Percentiles rank a stretch among this genome's conserved stretches.
Evolutionary conservation across 2,888 invertebrate species (phyloP).

Genomic region (Microdon myrmicae): DNA sequence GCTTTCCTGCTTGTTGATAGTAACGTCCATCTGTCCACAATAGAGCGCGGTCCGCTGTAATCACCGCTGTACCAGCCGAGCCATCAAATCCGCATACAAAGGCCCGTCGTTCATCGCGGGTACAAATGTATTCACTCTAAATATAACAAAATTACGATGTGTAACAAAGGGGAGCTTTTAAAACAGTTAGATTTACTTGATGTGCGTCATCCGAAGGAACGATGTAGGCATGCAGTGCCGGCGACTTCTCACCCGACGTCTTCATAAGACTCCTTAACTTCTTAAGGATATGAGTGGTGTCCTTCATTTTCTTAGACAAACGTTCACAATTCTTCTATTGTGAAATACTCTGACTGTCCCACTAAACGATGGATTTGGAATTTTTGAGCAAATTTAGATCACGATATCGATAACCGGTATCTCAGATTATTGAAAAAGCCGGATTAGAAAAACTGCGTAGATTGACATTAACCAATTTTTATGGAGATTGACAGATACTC

Average conservation of each 20-base stretch:
- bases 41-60: slow-evolving; percentile 78
- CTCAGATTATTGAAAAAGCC: no score
- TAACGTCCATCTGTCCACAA: slow-evolving; percentile 99
- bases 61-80: slow-evolving; percentile 83
- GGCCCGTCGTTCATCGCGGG: slow-evolving; percentile 83
- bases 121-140: slow-evolving; percentile 84
- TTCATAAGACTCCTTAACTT: slow-evolving; percentile 61
- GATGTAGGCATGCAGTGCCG: slow-evolving; percentile 76
- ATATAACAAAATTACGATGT: not conserved
- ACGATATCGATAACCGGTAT: no score
- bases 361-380: no score
- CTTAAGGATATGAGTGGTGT: slow-evolving; percentile 58
- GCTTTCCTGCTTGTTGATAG: slow-evolving; percentile 85
- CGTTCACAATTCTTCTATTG: no score
- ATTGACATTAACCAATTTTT: no score
- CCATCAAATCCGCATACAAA: slow-evolving; percentile 90
- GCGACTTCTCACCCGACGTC: slow-evolving; percentile 40
- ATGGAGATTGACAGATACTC: no score
- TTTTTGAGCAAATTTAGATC: no score
- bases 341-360: no score
- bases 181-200: slow-evolving; percentile 64
- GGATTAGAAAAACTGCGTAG: no score
- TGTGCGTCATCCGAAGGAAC: slow-evolving; percentile 80
- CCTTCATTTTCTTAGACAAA: slow-evolving; percentile 59
- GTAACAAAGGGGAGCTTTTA: not conserved